Evolutionary conservation across 2,797 vertebrate species (phyloP).

Genomic region (Lithobates sylvaticus): DNA sequence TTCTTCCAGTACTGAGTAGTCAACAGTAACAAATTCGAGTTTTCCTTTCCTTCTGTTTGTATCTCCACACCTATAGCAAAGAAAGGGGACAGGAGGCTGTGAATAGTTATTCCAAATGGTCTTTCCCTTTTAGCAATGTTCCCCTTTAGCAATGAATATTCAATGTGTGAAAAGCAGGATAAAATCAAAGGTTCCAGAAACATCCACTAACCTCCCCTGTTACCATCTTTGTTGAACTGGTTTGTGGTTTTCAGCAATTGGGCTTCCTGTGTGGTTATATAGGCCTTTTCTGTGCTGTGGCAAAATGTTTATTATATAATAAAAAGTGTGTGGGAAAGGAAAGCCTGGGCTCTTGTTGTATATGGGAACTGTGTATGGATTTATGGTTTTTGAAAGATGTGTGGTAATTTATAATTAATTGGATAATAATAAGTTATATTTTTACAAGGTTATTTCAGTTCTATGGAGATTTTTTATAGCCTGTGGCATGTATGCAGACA

Average conservation of each 20-base stretch:
- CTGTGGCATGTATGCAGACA: slow-evolving; percentile 51
- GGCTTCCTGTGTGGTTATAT: slow-evolving; percentile 59
- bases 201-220: slow-evolving; percentile 33
- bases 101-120: no score
- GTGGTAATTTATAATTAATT: slow-evolving; percentile 62
- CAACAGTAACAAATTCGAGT: no score
- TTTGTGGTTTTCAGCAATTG: slow-evolving; percentile 55
- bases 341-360: slow-evolving; percentile 48
- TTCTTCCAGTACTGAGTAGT: no score
- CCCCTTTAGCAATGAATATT: neutral
- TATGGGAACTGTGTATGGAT: slow-evolving; percentile 52
- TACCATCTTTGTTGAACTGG: slow-evolving; percentile 45
- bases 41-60: no score
- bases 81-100: no score
- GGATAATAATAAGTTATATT: slow-evolving; percentile 59
- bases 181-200: slow-evolving; percentile 22
- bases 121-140: neutral
- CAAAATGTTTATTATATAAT: slow-evolving; percentile 56
- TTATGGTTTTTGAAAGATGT: slow-evolving; percentile 59
- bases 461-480: slow-evolving; percentile 31
- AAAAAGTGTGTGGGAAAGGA: slow-evolving; percentile 59
- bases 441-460: slow-evolving; percentile 44
- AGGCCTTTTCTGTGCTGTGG: slow-evolving; percentile 44
- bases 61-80: no score
- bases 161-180: neutral